Conservation (phyloP, 2,113 vertebrate species). For the Osmerus mordax region DNA sequence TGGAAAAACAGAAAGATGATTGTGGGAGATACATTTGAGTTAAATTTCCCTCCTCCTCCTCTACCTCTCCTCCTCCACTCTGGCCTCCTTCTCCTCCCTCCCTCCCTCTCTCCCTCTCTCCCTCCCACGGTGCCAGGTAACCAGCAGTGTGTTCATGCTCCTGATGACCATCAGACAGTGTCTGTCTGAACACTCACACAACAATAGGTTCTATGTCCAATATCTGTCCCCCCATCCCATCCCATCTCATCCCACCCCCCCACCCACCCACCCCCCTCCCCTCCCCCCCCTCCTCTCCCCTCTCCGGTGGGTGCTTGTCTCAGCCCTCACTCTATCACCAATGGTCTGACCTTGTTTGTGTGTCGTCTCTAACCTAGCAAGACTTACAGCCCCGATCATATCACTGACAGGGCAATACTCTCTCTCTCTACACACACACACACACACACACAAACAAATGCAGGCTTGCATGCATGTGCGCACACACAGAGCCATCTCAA, state of each 20-base stretch:
- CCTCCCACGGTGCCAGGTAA: not conserved
- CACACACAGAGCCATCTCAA: not conserved
- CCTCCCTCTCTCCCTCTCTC: not conserved
- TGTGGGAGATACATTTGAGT: too few species aligned
- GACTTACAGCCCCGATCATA: constrained; percentile 43
- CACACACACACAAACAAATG: not conserved
- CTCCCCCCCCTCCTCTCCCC: too few species aligned
- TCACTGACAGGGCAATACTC: constrained; percentile 27
- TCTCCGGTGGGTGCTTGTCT: constrained; percentile 6
- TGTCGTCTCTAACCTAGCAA: constrained; percentile 40
- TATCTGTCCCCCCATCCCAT: not conserved
- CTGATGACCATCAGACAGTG: too few species aligned
- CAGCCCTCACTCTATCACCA: constrained; percentile 27
- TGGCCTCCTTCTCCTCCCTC: not conserved
- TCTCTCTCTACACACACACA: not conserved
- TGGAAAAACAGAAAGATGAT: too few species aligned
- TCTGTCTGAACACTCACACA: too few species aligned
- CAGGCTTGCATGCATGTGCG: not conserved
- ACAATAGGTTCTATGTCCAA: too few species aligned
- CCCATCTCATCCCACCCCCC: not conserved
- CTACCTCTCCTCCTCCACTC: not conserved
- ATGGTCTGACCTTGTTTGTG: constrained; percentile 36
- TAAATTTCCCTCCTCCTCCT: not conserved
- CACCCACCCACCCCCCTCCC: not conserved
- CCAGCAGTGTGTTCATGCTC: too few species aligned